Base-by-base conservation (phyloP, 2,888 invertebrate genomes). In the Lepidochitona cinerea region DNA sequence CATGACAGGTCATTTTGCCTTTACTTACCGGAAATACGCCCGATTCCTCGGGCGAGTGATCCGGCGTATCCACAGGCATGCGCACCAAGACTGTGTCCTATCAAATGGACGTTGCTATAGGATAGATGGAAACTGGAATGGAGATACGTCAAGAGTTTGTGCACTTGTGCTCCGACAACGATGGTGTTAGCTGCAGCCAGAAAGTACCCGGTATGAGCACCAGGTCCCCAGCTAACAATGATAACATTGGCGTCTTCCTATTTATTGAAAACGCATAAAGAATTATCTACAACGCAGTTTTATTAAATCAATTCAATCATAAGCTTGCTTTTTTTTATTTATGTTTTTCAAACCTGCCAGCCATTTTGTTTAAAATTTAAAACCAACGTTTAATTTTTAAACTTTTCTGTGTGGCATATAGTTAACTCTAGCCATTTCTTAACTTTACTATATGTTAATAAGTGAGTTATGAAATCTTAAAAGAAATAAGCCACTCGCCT, bases 31-130 rank as follows among this genome's bases (percentile, higher is more conserved):
- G 89, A 88, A 32, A 91, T 89, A 67, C 90, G 76, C 2, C 88
- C 88, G n/a, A 91, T 79, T 37, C 83, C 83, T 7, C 73, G 73
- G 2, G 87, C 49, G 36, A 79, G 92, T 87, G 95, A 94, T 6
- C 96, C 96, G 0, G 95, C 96, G 88, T 96, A 96, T 23, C 96
- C 96, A 0, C 96, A 96, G 0, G 95, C 95, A 86, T 97, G 97
- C 0, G 96, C 95, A 1, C 97, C 96, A 74, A 97, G 92, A 76
- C 96, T 96, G 91, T 96, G 96, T 0, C 96, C 96, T 78, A 96
- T 95, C 75, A 96, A 93, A 87, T 96, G 96, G 14, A 96, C 94
- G 83, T 95, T 23, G 0, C 52, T 18, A 12, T 33, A 32, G 18
- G 67, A 12, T 1, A 78, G 70, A 4, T 70, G 72, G 0, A 71